Evolutionary conservation across 2,888 invertebrate genomes (phyloP).

Genomic region (Adelognathus sp.): DNA sequence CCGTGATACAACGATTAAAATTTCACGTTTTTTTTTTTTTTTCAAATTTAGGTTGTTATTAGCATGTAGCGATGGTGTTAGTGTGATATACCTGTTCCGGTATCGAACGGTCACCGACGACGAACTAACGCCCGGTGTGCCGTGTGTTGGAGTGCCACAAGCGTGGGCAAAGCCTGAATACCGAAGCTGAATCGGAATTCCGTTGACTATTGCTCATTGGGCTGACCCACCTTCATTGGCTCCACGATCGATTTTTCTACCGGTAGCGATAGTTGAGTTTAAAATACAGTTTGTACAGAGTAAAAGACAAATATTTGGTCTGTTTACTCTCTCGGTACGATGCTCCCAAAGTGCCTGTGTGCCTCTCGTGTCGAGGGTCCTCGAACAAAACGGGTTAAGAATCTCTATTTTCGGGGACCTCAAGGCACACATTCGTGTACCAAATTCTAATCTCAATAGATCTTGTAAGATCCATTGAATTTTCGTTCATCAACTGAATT

Average conservation of each 20-base stretch:
- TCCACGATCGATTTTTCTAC: neutral
- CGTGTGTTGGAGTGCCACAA: neutral
- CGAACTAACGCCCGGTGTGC: neutral
- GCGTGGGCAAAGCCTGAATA: conserved; percentile 25
- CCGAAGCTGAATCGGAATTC: conserved; percentile 38
- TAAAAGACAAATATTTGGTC: neutral
- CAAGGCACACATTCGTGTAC: neutral
- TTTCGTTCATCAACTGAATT: no score
- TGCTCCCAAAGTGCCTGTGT: neutral
- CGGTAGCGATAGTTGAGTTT: neutral
- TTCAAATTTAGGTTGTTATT: conserved; percentile 46
- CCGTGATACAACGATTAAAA: neutral
- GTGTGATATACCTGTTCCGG: conserved; percentile 22
- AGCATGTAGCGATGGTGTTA: conserved; percentile 27
- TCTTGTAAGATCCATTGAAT: no score
- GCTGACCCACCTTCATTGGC: neutral
- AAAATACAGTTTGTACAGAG: neutral
- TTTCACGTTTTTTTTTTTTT: neutral
- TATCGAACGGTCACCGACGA: neutral
- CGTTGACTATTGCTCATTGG: neutral
- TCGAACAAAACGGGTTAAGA: neutral
- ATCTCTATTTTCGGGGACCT: neutral
- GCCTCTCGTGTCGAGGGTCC: neutral
- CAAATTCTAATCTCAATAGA: neutral
- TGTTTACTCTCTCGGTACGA: neutral